phyloP scores from a whole-genome alignment of 2,113 vertebrate genomes.

The Indicator maculatus region DNA sequence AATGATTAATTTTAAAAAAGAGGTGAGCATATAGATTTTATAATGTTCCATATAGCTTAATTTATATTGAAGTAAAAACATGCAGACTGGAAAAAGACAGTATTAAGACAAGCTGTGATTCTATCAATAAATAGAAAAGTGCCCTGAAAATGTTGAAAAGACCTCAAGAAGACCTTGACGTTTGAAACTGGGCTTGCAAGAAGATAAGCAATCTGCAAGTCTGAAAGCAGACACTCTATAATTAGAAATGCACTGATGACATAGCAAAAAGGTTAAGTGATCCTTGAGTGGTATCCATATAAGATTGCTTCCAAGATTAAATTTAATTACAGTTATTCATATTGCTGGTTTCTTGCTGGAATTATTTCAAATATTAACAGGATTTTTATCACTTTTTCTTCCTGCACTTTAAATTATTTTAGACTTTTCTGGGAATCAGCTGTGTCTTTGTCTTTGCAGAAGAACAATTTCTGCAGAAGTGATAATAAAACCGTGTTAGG shows the following conservation, averaged over 20 bases:
- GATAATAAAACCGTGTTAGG: not conserved
- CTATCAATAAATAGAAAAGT: not conserved
- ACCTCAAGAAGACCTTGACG: slow-evolving; percentile 57
- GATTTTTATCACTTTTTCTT: slow-evolving; percentile 40
- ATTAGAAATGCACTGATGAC: slow-evolving; percentile 66
- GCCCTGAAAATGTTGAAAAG: slow-evolving; percentile 15
- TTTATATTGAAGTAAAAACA: not conserved
- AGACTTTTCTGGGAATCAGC: slow-evolving; percentile 24
- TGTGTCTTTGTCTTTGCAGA: slow-evolving; percentile 2
- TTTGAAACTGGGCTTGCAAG: slow-evolving; percentile 31
- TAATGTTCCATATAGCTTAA: not conserved
- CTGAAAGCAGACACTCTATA: slow-evolving; percentile 54
- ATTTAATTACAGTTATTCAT: slow-evolving; percentile 63
- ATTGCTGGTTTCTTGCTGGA: slow-evolving; percentile 46
- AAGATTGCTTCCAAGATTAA: slow-evolving; percentile 66
- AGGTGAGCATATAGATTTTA: not conserved
- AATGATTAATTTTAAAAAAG: not conserved
- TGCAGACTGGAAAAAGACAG: not conserved
- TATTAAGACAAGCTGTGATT: not conserved
- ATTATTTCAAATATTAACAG: slow-evolving; percentile 48
- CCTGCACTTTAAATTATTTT: slow-evolving; percentile 24
- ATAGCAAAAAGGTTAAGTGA: slow-evolving; percentile 71
- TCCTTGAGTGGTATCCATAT: slow-evolving; percentile 62
- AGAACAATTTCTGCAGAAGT: not conserved
- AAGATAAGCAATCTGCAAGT: slow-evolving; percentile 61